Base-by-base conservation (phyloP, 2,113 vertebrate species). In the Centropus bengalensis region DNA sequence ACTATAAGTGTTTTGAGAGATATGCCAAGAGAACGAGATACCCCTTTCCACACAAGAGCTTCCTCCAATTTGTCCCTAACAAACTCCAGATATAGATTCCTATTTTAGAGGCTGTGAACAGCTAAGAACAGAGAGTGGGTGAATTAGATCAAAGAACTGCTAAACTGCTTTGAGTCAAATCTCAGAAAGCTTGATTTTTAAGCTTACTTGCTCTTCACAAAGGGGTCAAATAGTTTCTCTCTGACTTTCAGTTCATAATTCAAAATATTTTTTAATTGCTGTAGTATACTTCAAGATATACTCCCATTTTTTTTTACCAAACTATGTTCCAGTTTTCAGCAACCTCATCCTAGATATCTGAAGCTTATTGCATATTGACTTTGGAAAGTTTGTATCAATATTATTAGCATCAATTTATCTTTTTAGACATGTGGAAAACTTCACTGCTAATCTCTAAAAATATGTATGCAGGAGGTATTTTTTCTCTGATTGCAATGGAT, bases 41-140 rank as follows among this genome's bases (percentile, higher is more conserved):
- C 71, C 82, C n/a, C 52, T 59, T 89, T 62, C 85, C 76, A 44
- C 49, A 80, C n/a, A 56, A 56, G 54, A 89, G 52, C 82, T 93
- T 91, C 91, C 93, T 89, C 44, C 79, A 89, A 10, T 56, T 91
- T 83, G 79, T 94, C 85, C 76, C 79, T 77, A 83, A 74, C 59
- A 77, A 85, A 83, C n/a, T 90, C 86, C 93, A 91, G 76, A 77
- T 71, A 88, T 1, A 90, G 90, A 77, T 64, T 82, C 82, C 71
- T 1, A 0, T 70, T 91, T 83, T 40, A 93, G 75, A 76, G 87
- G 15, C 76, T 89, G 82, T 70, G 79, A 96, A 85, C 26, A 74
- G 60, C 78, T 56, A 70, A 75, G 88, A 96, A 64, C 63, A 86
- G 71, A 66, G n/a, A 77, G 11, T 23, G 79, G 85, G 38, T 7